Evolutionary conservation across 2,113 vertebrate genomes (phyloP).

Genomic region (Anguilla rostrata): DNA sequence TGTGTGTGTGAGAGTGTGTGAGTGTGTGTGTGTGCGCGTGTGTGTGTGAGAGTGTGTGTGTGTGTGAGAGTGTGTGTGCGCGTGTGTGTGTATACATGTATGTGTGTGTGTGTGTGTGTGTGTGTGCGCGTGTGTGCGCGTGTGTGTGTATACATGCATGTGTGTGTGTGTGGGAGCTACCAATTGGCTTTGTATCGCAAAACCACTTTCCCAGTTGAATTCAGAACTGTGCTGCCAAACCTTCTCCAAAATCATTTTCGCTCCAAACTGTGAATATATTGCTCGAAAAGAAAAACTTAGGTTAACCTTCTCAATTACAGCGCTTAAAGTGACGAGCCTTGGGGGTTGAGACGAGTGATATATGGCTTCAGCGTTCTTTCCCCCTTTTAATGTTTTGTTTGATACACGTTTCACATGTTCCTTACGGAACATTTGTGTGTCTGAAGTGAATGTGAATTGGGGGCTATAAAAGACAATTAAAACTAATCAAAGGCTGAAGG

Average conservation of each 20-base stretch:
- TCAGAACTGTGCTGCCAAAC: slow-evolving; percentile 58
- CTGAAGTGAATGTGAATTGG: background rate
- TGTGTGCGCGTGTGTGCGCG: background rate
- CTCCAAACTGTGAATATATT: slow-evolving; percentile 42
- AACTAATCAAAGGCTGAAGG: background rate
- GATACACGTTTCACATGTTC: slow-evolving; percentile 19
- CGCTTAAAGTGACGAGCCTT: slow-evolving; percentile 34
- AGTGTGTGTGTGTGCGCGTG: too few relatives aligned
- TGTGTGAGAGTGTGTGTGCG: too few relatives aligned
- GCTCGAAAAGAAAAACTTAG: slow-evolving; percentile 40
- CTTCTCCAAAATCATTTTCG: slow-evolving; percentile 65
- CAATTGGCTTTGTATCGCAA: slow-evolving; percentile 67
- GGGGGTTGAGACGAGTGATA: background rate
- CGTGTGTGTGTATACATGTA: too few relatives aligned
- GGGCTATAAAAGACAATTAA: background rate
- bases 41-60: too few relatives aligned
- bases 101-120: background rate
- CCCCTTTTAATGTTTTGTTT: slow-evolving; percentile 32
- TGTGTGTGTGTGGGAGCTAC: slow-evolving; percentile 30
- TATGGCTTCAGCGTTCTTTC: slow-evolving; percentile 29
- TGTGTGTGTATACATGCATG: too few relatives aligned
- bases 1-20: too few relatives aligned
- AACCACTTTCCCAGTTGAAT: slow-evolving; percentile 57
- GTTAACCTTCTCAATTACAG: slow-evolving; percentile 40
- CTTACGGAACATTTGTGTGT: background rate